Conservation (phyloP, 2,888 invertebrate species). For the Drosophila putrida region DNA sequence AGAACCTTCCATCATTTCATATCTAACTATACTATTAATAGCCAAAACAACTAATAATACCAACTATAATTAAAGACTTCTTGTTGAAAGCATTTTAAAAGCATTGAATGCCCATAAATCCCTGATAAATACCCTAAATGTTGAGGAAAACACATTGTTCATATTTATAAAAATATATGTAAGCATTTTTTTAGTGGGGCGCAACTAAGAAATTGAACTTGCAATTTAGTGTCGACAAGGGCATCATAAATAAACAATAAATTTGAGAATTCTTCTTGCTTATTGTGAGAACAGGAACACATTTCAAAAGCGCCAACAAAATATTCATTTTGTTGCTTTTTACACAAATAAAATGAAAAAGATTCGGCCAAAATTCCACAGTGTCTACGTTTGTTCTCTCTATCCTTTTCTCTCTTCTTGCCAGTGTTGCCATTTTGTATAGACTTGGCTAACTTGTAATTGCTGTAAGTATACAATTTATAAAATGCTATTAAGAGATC, state of each 20-base stretch:
- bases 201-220: conserved; percentile 43
- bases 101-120: neutral
- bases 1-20: neutral
- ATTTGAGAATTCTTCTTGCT: conserved; percentile 39
- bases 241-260: conserved; percentile 62
- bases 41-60: neutral
- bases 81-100: neutral
- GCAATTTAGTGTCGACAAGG: conserved; percentile 58
- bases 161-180: neutral
- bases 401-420: neutral
- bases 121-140: neutral
- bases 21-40: too few relatives aligned
- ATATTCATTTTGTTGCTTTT: conserved; percentile 65
- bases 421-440: too few relatives aligned
- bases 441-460: too few relatives aligned
- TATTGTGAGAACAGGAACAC: conserved; percentile 48
- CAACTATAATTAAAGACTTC: neutral
- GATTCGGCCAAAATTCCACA: conserved; percentile 63
- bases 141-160: neutral
- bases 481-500: too few relatives aligned
- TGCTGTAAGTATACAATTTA: too few relatives aligned
- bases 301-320: conserved; percentile 51
- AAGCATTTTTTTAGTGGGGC: neutral
- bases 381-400: conserved; percentile 34
- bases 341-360: conserved; percentile 15